A percentile compares a stretch with the other conserved stretches of the same genome.
phyloP scores from a whole-genome alignment of 2,113 vertebrate genomes.

The Sterna hirundo region DNA sequence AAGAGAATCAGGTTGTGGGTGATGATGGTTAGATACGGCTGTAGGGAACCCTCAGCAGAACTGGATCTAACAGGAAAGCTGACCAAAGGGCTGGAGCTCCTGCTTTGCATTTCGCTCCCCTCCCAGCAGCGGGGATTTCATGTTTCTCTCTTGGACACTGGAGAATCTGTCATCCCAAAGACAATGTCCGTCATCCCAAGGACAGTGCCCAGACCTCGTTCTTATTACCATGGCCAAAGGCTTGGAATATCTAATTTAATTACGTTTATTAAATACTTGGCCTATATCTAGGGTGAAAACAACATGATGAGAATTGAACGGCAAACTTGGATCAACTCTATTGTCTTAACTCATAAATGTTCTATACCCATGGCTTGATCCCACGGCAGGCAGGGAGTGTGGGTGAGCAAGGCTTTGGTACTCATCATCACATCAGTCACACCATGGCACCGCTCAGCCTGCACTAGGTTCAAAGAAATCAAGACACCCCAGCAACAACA shows the following conservation, averaged over 20 bases:
- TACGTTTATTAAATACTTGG: not conserved
- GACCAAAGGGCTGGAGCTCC: not conserved
- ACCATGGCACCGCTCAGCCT: not conserved
- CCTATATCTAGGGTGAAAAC: not conserved
- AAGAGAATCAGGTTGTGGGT: not conserved
- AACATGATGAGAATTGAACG: not conserved
- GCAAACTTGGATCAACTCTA: not conserved
- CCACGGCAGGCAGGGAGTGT: accelerated
- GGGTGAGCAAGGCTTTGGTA: not conserved
- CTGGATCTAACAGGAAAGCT: not conserved
- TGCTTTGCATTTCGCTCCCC: not conserved
- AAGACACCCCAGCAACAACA: not conserved
- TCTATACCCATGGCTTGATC: too few species aligned
- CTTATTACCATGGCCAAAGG: not conserved
- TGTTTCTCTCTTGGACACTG: not conserved
- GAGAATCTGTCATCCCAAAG: not conserved
- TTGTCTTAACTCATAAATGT: not conserved
- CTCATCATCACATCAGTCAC: not conserved
- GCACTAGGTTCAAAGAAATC: not conserved
- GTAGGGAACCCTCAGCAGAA: not conserved
- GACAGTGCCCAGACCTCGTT: not conserved
- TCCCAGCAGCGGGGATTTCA: not conserved
- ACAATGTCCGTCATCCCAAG: not conserved
- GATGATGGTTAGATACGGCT: too few species aligned
- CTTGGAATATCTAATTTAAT: not conserved